These are phyloP conservation scores for Osmoderma eremita DNA, from an alignment of 2,888 invertebrate genomes.

Conservation along the genomic window DNA sequence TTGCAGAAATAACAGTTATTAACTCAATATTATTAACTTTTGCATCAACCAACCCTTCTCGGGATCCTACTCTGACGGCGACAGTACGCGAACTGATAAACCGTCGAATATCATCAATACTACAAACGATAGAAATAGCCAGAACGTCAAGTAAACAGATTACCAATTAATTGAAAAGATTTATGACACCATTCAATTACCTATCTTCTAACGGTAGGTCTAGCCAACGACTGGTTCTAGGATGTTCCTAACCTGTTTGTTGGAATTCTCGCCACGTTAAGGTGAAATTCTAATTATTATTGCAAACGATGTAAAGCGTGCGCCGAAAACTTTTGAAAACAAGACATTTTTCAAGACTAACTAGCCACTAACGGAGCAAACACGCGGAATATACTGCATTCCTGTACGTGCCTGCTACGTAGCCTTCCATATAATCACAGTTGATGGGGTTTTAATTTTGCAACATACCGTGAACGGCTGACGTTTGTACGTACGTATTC, in stretches of 20 bases:
- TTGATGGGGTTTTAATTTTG: slow-evolving; percentile 36
- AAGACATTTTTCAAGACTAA: slow-evolving; percentile 3
- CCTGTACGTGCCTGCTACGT: slow-evolving; percentile 15
- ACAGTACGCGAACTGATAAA: too few relatives aligned
- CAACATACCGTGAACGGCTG: slow-evolving; percentile 1
- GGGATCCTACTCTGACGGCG: too few relatives aligned
- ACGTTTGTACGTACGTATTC: too few relatives aligned
- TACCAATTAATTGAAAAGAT: not conserved
- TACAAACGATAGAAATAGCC: too few relatives aligned
- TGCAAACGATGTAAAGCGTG: not conserved
- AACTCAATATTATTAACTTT: too few relatives aligned
- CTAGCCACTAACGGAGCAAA: not conserved
- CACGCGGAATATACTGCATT: slow-evolving; percentile 16
- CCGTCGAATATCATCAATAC: too few relatives aligned
- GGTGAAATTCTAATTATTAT: not conserved
- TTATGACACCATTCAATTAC: slow-evolving; percentile 8
- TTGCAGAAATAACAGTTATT: too few relatives aligned
- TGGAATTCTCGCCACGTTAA: not conserved
- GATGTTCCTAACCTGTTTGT: not conserved
- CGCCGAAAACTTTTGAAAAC: slow-evolving; percentile 11
- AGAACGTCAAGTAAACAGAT: too few relatives aligned
- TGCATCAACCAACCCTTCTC: too few relatives aligned
- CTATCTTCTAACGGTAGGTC: not conserved
- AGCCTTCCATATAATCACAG: slow-evolving; percentile 15
- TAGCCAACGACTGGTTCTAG: not conserved